Evolutionary conservation across 2,797 vertebrate species (phyloP).

Genomic region (Pachyuromys duprasi): DNA sequence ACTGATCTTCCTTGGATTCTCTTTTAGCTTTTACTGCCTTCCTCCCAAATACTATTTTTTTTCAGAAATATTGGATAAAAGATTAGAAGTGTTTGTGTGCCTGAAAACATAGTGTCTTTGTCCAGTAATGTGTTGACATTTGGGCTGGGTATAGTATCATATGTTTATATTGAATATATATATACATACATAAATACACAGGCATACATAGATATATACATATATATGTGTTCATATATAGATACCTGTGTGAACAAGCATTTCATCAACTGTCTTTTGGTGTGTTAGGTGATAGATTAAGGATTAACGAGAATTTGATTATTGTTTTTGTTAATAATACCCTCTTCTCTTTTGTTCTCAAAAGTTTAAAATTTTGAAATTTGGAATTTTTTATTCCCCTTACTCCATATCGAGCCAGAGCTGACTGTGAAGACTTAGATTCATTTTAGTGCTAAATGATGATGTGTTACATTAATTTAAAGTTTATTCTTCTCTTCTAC

Average conservation of each 20-base stretch:
- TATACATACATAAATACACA: not conserved
- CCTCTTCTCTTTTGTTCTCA: not conserved
- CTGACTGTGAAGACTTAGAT: not conserved
- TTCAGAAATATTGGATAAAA: not conserved
- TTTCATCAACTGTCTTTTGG: not conserved
- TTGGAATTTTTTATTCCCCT: not conserved
- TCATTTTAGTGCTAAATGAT: not conserved
- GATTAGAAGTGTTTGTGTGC: not conserved
- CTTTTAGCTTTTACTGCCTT: not conserved
- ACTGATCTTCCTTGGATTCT: not conserved
- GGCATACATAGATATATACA: no score
- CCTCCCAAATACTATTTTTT: not conserved
- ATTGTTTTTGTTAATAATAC: not conserved
- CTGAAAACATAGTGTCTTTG: not conserved
- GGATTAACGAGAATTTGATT: not conserved
- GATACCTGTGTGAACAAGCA: no score
- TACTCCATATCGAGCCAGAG: not conserved
- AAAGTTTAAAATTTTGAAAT: not conserved
- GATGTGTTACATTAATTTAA: conserved; percentile 16
- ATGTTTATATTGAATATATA: not conserved
- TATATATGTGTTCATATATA: no score
- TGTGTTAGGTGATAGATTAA: not conserved
- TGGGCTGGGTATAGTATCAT: not conserved
- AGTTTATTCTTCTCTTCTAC: not conserved
- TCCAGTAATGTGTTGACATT: not conserved